Base-by-base conservation (phyloP, 2,888 invertebrate species). In the Mythimna pallens region DNA sequence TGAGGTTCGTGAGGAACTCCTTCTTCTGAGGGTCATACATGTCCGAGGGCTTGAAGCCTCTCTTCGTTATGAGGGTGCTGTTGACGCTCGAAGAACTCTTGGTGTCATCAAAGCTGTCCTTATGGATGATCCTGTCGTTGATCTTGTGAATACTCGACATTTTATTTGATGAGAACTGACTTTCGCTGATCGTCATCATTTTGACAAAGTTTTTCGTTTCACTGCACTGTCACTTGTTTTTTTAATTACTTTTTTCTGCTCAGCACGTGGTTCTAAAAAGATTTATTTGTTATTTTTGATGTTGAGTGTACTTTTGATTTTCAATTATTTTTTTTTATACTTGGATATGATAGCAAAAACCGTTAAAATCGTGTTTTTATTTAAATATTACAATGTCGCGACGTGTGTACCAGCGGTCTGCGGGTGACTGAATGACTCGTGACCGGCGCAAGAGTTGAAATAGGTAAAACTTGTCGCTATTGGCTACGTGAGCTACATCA, bases 1-100 rank as follows among this genome's bases (percentile, higher is more conserved):
- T 98, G 92, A 99, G 97, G 90, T 97, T 97, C 66, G 98, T 97
- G 85, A 99, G 97, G 93, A 98, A 98, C 89, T 97, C 97, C 92
- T 97, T 97, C 94, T 98, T 98, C 85, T 96, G 96, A 1, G 98
- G 98, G 94, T 99, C 98, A 90, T 97, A 97, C 93, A 97, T 97
- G 94, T 99, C 98, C 3, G 98, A 98, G 1, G 98, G 98, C 89
- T 98, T 98, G 94, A 98, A 98, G 52, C 98, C 98, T 47, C 98
- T 97, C 81, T 97, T 97, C 67, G 97, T 97, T 89, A 98, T 97
- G 78, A 98, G 96, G 22, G 97, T 96, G 90, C 97, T 97, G 92
- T 96, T 96, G 68, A 95, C 92, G 34, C 95, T 95, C 22, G 95
- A 94, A 0, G 96, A 96, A 76, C 95, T 96, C 83, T 96, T 94